These are phyloP conservation scores for Apis florea DNA, from an alignment of 1,140 invertebrate genomes.

Conservation along the genomic window DNA sequence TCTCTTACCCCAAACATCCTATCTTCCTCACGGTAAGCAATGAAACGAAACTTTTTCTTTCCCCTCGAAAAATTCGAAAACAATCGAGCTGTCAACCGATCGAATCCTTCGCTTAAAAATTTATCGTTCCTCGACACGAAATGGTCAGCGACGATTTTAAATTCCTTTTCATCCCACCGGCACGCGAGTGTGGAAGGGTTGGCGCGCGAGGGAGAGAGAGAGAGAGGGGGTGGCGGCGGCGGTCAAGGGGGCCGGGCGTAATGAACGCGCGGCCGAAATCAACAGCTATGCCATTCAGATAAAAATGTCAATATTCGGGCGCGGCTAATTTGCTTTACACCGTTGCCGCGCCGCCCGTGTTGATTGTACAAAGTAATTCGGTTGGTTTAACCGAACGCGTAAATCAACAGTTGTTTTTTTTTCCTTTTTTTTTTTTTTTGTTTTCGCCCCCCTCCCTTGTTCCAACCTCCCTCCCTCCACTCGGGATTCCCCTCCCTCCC, in stretches of 20 bases:
- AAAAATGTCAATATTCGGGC: constrained; percentile 66
- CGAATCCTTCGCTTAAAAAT: too few species aligned
- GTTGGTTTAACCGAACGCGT: constrained; percentile 65
- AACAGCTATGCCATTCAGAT: constrained; percentile 58
- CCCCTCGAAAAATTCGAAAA: too few species aligned
- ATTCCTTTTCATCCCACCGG: constrained; percentile 11
- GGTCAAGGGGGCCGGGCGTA: constrained; percentile 38
- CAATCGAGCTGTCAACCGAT: too few species aligned
- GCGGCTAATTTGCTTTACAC: constrained; percentile 62
- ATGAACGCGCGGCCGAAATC: constrained; percentile 57
- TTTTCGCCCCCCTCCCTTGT: background rate
- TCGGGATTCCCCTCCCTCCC: background rate
- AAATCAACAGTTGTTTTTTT: constrained; percentile 62
- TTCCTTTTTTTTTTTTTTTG: background rate
- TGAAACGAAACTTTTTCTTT: too few species aligned
- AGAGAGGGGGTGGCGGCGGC: background rate
- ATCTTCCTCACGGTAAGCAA: too few species aligned
- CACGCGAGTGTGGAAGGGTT: too few species aligned
- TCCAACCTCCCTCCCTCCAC: background rate
- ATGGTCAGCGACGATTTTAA: background rate
- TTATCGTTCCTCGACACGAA: background rate
- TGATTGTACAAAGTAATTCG: constrained; percentile 68
- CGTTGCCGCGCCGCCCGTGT: constrained; percentile 45
- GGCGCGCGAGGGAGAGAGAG: too few species aligned
- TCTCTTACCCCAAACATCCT: too few species aligned